A percentile compares a stretch with the other conserved stretches of the same genome.
Evolutionary conservation across 64 coral and sea anemone species (phyloP).

Genomic region (Trachythela sp.): DNA sequence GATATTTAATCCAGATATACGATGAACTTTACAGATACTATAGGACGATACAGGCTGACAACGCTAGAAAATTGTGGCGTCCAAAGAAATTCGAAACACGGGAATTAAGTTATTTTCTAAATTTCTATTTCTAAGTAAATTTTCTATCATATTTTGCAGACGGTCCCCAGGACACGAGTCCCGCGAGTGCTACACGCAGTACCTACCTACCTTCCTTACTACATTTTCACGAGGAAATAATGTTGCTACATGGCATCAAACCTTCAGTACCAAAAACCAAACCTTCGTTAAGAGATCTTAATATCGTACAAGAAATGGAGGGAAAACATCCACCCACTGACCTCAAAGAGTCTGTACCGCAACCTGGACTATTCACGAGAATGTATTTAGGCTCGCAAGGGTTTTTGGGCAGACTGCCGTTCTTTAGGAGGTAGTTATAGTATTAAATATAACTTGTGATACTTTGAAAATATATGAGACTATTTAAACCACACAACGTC

Average conservation of each 20-base stretch:
- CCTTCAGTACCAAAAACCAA: constrained; percentile 63
- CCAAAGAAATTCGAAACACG: no score
- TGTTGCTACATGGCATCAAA: constrained; percentile 52
- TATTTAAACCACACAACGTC: no score
- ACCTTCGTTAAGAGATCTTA: constrained; percentile 58
- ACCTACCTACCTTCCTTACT: constrained; percentile 67
- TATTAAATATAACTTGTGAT: neutral
- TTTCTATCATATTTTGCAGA: no score
- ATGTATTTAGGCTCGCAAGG: neutral
- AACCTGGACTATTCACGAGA: constrained; percentile 5
- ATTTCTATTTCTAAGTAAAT: no score
- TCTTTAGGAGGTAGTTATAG: neutral
- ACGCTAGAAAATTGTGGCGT: no score
- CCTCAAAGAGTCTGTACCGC: neutral
- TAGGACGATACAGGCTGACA: no score
- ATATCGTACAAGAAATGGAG: constrained; percentile 79
- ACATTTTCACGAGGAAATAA: constrained; percentile 93
- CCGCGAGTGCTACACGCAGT: neutral
- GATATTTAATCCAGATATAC: no score
- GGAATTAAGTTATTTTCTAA: no score
- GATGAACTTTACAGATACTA: no score
- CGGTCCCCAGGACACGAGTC: neutral
- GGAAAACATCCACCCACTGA: constrained; percentile 7
- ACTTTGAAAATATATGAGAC: no score
- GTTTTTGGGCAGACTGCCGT: neutral